Percentiles rank a stretch among this genome's conserved stretches.
Conservation (phyloP, 2,797 vertebrate genomes). For the Pagetopsis macropterus region DNA sequence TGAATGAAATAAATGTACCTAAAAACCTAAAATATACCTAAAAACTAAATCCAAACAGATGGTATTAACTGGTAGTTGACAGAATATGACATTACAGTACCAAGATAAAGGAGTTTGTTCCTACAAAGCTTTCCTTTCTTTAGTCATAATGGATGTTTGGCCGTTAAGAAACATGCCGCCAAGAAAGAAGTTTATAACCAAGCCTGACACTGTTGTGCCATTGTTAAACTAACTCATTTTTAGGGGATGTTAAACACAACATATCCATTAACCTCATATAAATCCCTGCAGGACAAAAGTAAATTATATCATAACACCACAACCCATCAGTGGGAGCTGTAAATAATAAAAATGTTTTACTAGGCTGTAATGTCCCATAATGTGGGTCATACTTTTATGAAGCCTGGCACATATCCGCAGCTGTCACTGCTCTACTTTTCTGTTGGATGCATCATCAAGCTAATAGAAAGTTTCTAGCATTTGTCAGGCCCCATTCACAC, state of each 20-base stretch:
- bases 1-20: not conserved
- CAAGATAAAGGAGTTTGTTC: constrained; percentile 16
- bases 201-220: not conserved
- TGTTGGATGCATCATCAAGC: constrained; percentile 3
- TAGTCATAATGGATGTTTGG: not conserved
- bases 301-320: constrained; percentile 27
- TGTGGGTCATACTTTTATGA: constrained; percentile 35
- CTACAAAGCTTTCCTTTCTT: constrained; percentile 16
- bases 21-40: not conserved
- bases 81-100: not conserved
- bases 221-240: constrained; percentile 3
- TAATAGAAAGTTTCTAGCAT: constrained; percentile 14
- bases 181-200: constrained; percentile 5
- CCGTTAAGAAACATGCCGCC: not conserved
- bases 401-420: constrained; percentile 21
- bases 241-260: not conserved
- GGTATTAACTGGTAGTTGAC: constrained; percentile 5
- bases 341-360: constrained; percentile 47
- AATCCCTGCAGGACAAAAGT: constrained; percentile 11
- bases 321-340: constrained; percentile 24
- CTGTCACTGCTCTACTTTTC: constrained; percentile 26
- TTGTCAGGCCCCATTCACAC: not conserved
- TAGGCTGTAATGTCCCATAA: constrained; percentile 19
- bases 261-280: constrained; percentile 2
- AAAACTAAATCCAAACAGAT: constrained; percentile 7